Percentiles rank a stretch among this genome's conserved stretches.
These are phyloP conservation scores for Gymnothorax reevesii DNA, from an alignment of 2,797 vertebrate genomes.

Conservation along the genomic window DNA sequence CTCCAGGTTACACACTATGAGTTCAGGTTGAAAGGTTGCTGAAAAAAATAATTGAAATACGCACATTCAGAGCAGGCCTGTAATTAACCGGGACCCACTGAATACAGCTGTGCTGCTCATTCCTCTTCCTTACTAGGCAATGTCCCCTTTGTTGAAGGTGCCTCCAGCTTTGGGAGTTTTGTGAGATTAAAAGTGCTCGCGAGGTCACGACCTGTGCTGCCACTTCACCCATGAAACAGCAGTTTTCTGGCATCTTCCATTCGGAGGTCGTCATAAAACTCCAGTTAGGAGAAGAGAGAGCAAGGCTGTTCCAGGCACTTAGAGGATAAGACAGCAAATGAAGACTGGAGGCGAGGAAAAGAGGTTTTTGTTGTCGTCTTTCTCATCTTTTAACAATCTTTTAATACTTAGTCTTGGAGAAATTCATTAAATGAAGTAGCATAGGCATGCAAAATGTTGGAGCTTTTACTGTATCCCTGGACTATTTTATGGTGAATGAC, in stretches of 20 bases:
- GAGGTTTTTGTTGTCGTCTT: neutral
- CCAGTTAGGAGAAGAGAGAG: slow-evolving; percentile 10
- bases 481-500: neutral
- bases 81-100: neutral
- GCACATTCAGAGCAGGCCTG: neutral
- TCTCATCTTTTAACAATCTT: neutral
- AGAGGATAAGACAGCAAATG: neutral
- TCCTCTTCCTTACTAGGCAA: neutral
- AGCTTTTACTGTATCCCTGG: neutral
- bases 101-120: neutral
- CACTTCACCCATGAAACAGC: neutral
- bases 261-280: slow-evolving; percentile 10
- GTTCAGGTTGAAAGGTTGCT: neutral
- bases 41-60: neutral
- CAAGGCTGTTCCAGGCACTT: neutral
- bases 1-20: neutral
- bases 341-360: neutral
- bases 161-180: neutral
- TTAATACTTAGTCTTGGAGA: neutral
- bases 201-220: neutral
- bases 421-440: slow-evolving; percentile 1
- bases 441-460: neutral
- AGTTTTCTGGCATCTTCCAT: neutral
- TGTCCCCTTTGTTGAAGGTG: neutral
- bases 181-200: neutral